Evolutionary conservation across 2,797 vertebrate species (phyloP).

Genomic region (Halcyon leucocephala): DNA sequence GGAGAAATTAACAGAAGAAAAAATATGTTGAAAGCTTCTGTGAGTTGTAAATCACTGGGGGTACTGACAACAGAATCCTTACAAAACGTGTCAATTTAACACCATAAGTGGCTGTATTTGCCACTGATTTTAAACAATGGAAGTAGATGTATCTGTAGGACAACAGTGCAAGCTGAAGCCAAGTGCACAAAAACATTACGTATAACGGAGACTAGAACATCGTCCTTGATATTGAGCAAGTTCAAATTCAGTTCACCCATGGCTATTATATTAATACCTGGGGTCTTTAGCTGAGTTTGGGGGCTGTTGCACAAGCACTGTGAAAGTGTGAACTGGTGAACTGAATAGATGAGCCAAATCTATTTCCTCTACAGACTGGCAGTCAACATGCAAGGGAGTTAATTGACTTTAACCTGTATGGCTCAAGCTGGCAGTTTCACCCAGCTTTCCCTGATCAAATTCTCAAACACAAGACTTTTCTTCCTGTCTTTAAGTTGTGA

Average conservation of each 20-base stretch:
- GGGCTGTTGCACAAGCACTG: not conserved
- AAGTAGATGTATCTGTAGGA: not conserved
- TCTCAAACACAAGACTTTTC: not conserved
- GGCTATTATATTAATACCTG: not conserved
- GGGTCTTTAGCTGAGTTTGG: not conserved
- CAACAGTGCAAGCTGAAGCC: not conserved
- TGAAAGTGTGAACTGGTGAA: not conserved
- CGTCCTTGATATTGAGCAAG: not conserved
- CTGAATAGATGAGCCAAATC: not conserved
- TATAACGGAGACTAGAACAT: not conserved
- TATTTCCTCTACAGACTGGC: not conserved
- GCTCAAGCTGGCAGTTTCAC: not conserved
- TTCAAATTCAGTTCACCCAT: not conserved
- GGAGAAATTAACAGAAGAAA: not conserved
- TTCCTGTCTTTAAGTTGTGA: not conserved
- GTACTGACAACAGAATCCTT: not conserved
- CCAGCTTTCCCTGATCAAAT: not conserved
- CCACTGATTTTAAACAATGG: not conserved
- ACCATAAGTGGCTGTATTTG: not conserved
- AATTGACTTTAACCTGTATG: not conserved
- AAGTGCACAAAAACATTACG: not conserved
- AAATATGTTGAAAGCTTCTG: not conserved
- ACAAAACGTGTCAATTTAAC: not conserved
- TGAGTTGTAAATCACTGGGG: not conserved
- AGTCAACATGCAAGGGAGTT: not conserved